phyloP scores from a whole-genome alignment of 2,113 vertebrate species.

The Empidonax traillii region DNA sequence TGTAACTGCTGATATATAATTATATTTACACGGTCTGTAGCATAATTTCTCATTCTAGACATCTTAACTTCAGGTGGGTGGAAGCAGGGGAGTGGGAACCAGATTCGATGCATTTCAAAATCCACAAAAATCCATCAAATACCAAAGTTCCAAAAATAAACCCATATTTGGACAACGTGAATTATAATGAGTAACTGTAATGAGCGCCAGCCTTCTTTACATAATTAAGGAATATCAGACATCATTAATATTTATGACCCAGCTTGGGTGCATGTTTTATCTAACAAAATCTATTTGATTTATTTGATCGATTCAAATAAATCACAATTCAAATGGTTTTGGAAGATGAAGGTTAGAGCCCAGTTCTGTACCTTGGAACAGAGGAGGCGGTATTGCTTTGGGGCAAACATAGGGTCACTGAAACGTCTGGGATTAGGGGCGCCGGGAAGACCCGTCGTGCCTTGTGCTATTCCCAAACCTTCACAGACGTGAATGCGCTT shows the following conservation, averaged over 20 bases:
- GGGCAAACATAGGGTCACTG: not conserved
- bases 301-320: not conserved
- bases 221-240: not conserved
- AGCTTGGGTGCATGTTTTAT: not conserved
- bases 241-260: not conserved
- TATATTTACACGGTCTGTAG: not conserved
- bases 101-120: not conserved
- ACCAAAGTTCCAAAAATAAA: not conserved
- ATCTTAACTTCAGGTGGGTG: not conserved
- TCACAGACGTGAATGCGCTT: not conserved
- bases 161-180: constrained; percentile 26
- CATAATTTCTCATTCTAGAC: not conserved
- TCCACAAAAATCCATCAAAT: not conserved
- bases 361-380: not conserved
- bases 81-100: not conserved
- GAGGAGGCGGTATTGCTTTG: not conserved
- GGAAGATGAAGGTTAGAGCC: not conserved
- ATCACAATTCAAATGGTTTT: not conserved
- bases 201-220: not conserved
- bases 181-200: not conserved
- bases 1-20: not conserved
- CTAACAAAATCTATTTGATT: not conserved
- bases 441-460: not conserved
- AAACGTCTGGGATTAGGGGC: not conserved
- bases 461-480: not conserved